Percentiles rank a stretch among this genome's conserved stretches.
Conservation (phyloP, 2,888 invertebrate genomes). For the Diloba caeruleocephala region DNA sequence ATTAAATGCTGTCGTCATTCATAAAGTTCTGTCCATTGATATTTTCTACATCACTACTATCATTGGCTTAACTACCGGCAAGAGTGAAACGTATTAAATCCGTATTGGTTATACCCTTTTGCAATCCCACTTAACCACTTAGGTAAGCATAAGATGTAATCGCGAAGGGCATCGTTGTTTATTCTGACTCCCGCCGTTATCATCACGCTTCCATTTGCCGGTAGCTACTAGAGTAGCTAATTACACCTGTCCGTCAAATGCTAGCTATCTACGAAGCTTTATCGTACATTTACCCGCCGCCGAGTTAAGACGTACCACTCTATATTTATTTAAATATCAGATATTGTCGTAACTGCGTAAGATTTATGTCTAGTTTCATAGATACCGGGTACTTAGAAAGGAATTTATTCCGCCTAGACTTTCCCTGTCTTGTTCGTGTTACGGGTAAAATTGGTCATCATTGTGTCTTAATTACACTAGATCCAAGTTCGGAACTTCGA, state of each 20-base stretch:
- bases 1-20: constrained; percentile 28
- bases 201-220: constrained; percentile 72
- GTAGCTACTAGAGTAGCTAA: constrained; percentile 74
- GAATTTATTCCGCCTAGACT: constrained; percentile 46
- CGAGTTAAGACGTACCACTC: constrained; percentile 58
- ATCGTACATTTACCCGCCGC: constrained; percentile 72
- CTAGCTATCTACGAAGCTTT: constrained; percentile 72
- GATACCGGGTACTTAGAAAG: constrained; percentile 53
- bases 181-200: constrained; percentile 69
- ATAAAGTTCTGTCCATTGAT: constrained; percentile 46
- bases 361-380: constrained; percentile 58
- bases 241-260: constrained; percentile 84
- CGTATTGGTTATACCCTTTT: constrained; percentile 59
- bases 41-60: constrained; percentile 16
- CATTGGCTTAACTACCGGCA: constrained; percentile 8
- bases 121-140: constrained; percentile 75
- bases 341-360: constrained; percentile 54
- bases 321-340: constrained; percentile 60
- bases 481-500: constrained; percentile 37
- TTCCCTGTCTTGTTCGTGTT: constrained; percentile 47
- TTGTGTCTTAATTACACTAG: constrained; percentile 48
- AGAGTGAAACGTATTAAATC: constrained; percentile 25
- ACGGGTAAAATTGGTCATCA: constrained; percentile 45
- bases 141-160: constrained; percentile 66
- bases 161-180: constrained; percentile 82